phyloP scores from a whole-genome alignment of 2,113 vertebrate species.

The Guaruba guarouba region DNA sequence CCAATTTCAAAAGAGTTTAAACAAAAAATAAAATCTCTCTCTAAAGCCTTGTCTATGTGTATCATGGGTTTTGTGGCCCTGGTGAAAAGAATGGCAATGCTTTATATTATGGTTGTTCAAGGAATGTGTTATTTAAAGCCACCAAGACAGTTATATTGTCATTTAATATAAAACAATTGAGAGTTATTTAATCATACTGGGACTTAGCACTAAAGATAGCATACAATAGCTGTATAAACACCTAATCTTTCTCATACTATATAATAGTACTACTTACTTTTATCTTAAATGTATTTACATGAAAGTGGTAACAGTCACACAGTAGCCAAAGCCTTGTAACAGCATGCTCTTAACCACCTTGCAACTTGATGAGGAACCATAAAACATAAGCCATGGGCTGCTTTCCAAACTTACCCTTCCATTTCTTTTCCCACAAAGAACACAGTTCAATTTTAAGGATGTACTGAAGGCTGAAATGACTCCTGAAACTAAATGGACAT shows the following conservation, averaged over 20 bases:
- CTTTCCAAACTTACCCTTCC: background rate
- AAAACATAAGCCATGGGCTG: background rate
- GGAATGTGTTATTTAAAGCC: background rate
- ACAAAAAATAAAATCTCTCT: background rate
- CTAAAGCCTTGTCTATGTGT: background rate
- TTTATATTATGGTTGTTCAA: background rate
- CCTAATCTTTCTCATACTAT: background rate
- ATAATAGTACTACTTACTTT: background rate
- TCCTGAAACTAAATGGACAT: background rate
- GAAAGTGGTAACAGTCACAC: background rate
- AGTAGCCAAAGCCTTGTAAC: background rate
- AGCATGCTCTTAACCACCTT: background rate
- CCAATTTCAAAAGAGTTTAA: background rate
- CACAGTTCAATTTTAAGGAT: background rate
- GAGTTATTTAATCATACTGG: background rate
- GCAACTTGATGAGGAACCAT: background rate
- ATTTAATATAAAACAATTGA: slow-evolving; percentile 13
- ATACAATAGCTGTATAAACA: background rate
- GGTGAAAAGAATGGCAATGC: background rate
- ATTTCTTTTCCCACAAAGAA: background rate
- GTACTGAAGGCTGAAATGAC: background rate
- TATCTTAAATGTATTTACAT: background rate
- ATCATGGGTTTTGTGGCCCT: background rate
- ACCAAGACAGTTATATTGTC: background rate
- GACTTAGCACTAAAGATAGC: background rate